Conservation (phyloP, 2,888 invertebrate species). For the Incurvaria masculella region DNA sequence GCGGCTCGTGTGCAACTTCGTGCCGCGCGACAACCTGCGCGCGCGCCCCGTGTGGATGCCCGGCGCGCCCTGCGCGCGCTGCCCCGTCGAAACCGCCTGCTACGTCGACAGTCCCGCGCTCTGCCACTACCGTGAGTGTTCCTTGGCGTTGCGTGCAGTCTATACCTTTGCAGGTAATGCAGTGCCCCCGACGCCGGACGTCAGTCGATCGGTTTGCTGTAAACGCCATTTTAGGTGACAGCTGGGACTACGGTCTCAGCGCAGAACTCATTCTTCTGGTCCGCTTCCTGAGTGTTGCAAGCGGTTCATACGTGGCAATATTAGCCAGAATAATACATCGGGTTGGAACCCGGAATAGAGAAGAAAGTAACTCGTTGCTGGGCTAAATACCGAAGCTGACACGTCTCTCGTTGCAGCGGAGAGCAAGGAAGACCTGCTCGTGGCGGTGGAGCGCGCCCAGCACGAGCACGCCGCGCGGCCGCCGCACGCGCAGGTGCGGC, state of each 20-base stretch:
- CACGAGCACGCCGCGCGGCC: conserved; percentile 7
- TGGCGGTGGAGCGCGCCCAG: conserved; percentile 35
- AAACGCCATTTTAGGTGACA: too few species aligned
- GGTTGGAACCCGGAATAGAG: too few species aligned
- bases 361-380: too few species aligned
- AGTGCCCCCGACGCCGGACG: conserved; percentile 30
- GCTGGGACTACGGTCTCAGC: too few species aligned
- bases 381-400: too few species aligned
- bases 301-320: too few species aligned
- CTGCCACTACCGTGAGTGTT: conserved; percentile 36
- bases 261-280: too few species aligned
- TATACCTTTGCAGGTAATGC: conserved; percentile 18
- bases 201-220: too few species aligned
- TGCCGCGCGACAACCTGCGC: conserved; percentile 31
- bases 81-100: conserved; percentile 26
- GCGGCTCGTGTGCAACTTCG: conserved; percentile 42
- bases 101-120: conserved; percentile 23
- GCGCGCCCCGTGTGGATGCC: conserved; percentile 29
- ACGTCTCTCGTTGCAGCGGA: conserved; percentile 26
- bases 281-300: too few species aligned
- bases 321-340: too few species aligned
- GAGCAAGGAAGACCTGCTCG: conserved; percentile 32
- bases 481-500: conserved; percentile 13
- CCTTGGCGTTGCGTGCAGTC: too few species aligned
- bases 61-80: conserved; percentile 26